These are phyloP conservation scores for Acanthosepion lycidas DNA, from an alignment of 2,888 invertebrate genomes.

Conservation along the genomic window DNA sequence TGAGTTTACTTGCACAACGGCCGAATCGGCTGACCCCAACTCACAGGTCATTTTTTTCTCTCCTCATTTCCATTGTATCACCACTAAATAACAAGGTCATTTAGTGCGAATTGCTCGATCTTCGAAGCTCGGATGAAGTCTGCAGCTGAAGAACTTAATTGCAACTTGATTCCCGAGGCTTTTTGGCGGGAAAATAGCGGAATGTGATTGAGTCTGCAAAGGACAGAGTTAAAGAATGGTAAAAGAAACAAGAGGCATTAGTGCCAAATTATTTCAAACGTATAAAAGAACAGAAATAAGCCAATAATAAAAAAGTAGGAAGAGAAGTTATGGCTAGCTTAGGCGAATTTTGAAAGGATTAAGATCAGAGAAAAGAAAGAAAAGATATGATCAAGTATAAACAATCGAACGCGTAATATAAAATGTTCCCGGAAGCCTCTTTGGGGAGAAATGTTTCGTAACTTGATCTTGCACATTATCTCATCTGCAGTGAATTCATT, in stretches of 20 bases:
- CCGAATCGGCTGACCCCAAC: not conserved
- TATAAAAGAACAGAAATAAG: not conserved
- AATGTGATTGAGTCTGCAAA: not conserved
- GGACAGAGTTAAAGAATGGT: constrained; percentile 17
- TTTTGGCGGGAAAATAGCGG: not conserved
- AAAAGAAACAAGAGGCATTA: not conserved
- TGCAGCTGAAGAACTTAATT: constrained; percentile 6
- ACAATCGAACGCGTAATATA: not conserved
- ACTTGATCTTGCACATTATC: not conserved
- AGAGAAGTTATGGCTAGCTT: not conserved
- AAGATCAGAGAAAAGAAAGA: not conserved
- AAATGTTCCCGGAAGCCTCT: not conserved
- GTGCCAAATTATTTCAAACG: constrained; percentile 8
- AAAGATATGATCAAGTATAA: not conserved
- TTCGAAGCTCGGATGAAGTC: not conserved
- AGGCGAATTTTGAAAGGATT: not conserved
- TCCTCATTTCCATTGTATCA: not conserved
- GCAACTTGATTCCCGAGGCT: not conserved
- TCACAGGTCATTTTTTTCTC: not conserved
- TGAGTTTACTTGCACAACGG: not conserved
- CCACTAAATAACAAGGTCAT: not conserved
- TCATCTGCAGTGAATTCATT: not conserved
- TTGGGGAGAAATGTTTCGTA: not conserved
- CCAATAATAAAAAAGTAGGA: not conserved
- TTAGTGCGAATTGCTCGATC: not conserved